A percentile compares a stretch with the other conserved stretches of the same genome.
Conservation (phyloP, 2,888 invertebrate genomes). For the Physocephala rufipes region DNA sequence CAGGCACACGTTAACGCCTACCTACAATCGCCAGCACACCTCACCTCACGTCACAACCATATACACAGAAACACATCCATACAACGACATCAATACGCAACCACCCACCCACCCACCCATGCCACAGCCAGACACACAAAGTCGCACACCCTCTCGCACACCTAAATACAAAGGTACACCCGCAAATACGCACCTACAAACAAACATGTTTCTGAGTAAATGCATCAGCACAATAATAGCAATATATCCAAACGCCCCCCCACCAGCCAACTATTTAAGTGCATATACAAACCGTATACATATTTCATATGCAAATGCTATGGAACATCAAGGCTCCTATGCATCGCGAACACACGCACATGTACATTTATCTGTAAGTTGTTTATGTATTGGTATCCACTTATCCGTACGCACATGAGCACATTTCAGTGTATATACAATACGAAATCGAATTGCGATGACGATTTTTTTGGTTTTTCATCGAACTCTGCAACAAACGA, state of each 20-base stretch:
- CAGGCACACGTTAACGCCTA: too few species aligned
- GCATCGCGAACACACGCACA: not conserved
- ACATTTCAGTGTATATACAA: conserved; percentile 2
- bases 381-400: too few species aligned
- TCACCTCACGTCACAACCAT: not conserved
- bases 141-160: not conserved
- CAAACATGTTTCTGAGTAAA: too few species aligned
- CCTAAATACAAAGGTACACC: not conserved
- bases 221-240: too few species aligned
- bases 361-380: too few species aligned
- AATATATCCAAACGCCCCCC: too few species aligned
- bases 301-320: too few species aligned
- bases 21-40: too few species aligned
- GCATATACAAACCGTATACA: too few species aligned
- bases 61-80: not conserved
- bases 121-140: not conserved
- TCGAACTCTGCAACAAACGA: not conserved
- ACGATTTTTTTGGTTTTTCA: too few species aligned
- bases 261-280: not conserved
- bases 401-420: too few species aligned
- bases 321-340: too few species aligned
- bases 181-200: not conserved
- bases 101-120: not conserved
- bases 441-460: conserved; percentile 33
- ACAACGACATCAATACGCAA: not conserved